Percentiles rank a stretch among this genome's conserved stretches.
phyloP scores from a whole-genome alignment of 2,113 vertebrate genomes.

The Turdus rufiventris region DNA sequence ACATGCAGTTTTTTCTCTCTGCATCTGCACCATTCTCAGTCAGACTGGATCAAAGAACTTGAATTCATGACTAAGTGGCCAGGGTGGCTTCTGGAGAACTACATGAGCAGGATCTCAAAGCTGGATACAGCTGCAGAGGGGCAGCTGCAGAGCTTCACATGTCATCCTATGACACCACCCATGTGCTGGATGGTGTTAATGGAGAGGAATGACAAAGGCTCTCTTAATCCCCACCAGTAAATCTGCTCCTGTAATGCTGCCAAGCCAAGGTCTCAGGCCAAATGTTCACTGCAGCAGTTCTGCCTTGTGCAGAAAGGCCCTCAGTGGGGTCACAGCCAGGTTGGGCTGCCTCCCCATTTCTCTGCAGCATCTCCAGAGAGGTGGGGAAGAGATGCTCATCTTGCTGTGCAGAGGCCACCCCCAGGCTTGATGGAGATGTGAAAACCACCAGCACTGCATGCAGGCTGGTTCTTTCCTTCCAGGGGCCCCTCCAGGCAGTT shows the following conservation, averaged over 20 bases:
- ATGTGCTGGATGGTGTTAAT: slow-evolving; percentile 3
- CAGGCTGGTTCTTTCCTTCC: background rate
- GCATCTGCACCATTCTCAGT: background rate
- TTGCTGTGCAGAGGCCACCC: background rate
- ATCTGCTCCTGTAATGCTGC: background rate
- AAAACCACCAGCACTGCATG: background rate
- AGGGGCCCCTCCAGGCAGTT: background rate
- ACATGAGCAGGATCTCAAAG: background rate
- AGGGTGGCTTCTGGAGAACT: background rate
- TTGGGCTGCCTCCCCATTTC: background rate
- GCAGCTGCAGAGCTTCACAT: background rate
- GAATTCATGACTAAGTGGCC: background rate
- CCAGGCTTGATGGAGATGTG: background rate
- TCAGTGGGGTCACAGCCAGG: background rate
- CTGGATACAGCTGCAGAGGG: background rate
- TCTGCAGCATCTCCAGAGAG: background rate
- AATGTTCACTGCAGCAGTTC: background rate
- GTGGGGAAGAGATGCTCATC: background rate
- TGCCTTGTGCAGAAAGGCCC: background rate
- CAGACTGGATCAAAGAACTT: background rate
- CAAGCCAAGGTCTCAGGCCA: background rate
- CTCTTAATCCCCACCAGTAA: background rate
- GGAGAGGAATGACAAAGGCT: slow-evolving; percentile 8
- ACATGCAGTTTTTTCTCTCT: background rate
- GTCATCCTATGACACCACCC: background rate